These are phyloP conservation scores for Donacobius atricapilla DNA, from an alignment of 2,113 vertebrate genomes.

Conservation along the genomic window DNA sequence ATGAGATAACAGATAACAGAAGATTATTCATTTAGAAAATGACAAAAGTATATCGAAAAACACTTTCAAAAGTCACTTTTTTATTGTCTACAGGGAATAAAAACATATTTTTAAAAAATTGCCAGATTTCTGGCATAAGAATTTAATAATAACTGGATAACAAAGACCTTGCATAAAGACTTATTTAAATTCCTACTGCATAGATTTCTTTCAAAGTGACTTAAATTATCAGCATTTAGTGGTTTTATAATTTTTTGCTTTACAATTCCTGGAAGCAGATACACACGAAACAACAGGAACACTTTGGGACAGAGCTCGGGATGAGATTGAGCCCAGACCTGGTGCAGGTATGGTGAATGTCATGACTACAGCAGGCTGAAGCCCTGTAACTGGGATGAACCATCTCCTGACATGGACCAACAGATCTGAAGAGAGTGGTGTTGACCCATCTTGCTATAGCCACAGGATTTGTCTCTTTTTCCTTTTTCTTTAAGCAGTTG, in stretches of 20 bases:
- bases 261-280: not conserved
- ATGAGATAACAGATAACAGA: not conserved
- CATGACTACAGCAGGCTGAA: not conserved
- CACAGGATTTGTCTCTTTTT: not conserved
- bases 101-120: not conserved
- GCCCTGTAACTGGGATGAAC: not conserved
- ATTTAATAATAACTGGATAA: not conserved
- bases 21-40: not conserved
- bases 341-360: not conserved
- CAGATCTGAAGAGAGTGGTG: not conserved
- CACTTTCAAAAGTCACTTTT: not conserved
- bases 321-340: not conserved
- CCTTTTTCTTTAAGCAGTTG: not conserved
- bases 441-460: not conserved
- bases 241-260: not conserved
- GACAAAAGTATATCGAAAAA: not conserved
- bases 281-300: rapidly evolving
- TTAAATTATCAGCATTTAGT: not conserved
- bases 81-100: not conserved
- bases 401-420: not conserved
- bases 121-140: not conserved
- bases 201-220: not conserved
- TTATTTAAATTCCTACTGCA: not conserved
- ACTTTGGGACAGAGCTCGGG: not conserved
- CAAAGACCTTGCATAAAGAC: not conserved